Evolutionary conservation across 2,113 vertebrate species (phyloP), one percentile per base, ranked within the genome.

Genomic region (Brachirus orientalis): DNA sequence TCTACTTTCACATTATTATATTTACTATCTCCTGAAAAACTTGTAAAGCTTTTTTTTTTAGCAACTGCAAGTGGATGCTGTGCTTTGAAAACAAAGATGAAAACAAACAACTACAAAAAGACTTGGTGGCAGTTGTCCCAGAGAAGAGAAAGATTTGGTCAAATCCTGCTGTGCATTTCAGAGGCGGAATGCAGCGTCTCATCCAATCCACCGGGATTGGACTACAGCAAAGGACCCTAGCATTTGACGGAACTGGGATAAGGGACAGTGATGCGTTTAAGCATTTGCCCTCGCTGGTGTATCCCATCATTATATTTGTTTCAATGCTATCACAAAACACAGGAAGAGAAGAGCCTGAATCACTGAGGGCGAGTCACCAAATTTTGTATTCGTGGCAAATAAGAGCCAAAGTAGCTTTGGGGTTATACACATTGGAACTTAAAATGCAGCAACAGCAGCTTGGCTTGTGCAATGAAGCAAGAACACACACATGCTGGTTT

Each of bases 151-250:
- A 74, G 75, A 79, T 79, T 67, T 79, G 38, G 36, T 77, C 70
- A 84, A 87, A 86, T 84, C 75, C 79, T 75, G 68, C 72, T 68
- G 77, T 70, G 69, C 58, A 57, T 82, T 89, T 80, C 74, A 70
- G 74, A 84, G 48, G 43, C 37, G 13, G 62, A 52, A 55, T 53
- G 72, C 14, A 44, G 82, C 76, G 57, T 89, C 71, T 83, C 77
- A 86, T 91, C 75, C 83, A 64, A 75, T 84, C 67, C 46, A 18
- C 59, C 57, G 75, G 75, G 82, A 75, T 67, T 57, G 75, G 71
- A 56, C 64, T 60, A 59, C 76, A 41, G 69, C 72, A 67, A 55
- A 68, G 46, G 55, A 77, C 72, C 58, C 52, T 41, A 48, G 51
- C 8, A 17, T 68, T 66, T 38, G 46, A 36, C 67, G 45, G 62